A percentile compares a stretch with the other conserved stretches of the same genome.
Conservation (phyloP, 2,797 vertebrate species). For the Enteromius unitaeniatus region DNA sequence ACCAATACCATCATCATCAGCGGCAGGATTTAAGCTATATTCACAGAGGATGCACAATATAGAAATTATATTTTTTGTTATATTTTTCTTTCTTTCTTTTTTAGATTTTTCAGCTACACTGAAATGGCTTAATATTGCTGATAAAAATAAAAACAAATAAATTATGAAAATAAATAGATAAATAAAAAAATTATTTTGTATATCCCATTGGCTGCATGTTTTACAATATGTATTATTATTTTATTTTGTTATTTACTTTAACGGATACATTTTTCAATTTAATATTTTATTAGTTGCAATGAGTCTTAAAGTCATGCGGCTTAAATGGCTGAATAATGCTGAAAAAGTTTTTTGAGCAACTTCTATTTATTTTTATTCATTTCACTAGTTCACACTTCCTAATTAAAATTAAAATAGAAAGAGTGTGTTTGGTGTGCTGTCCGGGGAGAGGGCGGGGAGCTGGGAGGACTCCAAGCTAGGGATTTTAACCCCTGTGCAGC, state of each 20-base stretch:
- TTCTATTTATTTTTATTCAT: too few relatives aligned
- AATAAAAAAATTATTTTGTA: background rate
- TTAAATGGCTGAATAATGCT: background rate
- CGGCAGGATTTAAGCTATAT: background rate
- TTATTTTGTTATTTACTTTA: background rate
- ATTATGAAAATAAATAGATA: too few relatives aligned
- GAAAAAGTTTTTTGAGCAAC: background rate
- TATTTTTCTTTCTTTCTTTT: too few relatives aligned
- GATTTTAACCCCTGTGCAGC: too few relatives aligned
- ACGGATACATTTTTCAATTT: background rate
- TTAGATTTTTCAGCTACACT: background rate
- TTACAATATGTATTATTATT: background rate
- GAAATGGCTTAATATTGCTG: background rate
- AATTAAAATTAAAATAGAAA: too few relatives aligned
- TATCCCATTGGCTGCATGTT: background rate
- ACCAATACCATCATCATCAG: background rate
- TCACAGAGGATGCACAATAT: background rate
- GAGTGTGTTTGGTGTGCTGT: too few relatives aligned
- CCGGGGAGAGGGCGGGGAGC: too few relatives aligned
- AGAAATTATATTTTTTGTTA: background rate
- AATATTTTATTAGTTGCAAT: background rate
- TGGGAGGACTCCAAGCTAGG: too few relatives aligned
- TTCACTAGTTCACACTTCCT: too few relatives aligned
- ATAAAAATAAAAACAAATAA: too few relatives aligned
- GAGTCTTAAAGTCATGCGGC: background rate